Percentiles rank a stretch among this genome's conserved stretches.
Evolutionary conservation across 2,797 vertebrate genomes (phyloP).

Genomic region (Gila robusta): DNA sequence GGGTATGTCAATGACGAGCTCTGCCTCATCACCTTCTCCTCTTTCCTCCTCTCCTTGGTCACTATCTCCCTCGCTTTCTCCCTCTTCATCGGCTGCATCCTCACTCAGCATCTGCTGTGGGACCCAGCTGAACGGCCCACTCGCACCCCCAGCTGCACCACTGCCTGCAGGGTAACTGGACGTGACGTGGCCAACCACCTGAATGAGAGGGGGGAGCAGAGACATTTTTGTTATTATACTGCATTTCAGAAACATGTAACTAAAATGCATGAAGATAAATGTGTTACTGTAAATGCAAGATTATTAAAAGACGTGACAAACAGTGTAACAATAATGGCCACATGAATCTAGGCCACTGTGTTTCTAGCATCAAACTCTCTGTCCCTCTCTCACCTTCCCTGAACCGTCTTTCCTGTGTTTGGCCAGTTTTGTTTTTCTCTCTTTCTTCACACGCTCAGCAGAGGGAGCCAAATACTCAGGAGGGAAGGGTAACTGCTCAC

Average conservation of each 20-base stretch:
- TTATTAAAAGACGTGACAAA: not conserved
- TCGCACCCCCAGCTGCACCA: slow-evolving; percentile 68
- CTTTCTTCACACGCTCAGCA: slow-evolving; percentile 85
- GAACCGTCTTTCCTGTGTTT: slow-evolving; percentile 84
- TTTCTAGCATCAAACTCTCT: slow-evolving; percentile 20
- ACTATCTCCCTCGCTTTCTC: slow-evolving; percentile 83
- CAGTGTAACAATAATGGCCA: not conserved
- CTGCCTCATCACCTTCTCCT: slow-evolving; percentile 89
- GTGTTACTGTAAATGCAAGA: not conserved
- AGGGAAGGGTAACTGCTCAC: slow-evolving; percentile 85
- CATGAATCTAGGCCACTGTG: slow-evolving; percentile 29
- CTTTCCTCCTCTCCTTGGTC: slow-evolving; percentile 84
- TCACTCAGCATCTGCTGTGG: slow-evolving; percentile 93
- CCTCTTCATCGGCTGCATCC: slow-evolving; percentile 85
- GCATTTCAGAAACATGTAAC: not conserved
- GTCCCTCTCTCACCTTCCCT: slow-evolving; percentile 83
- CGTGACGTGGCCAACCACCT: slow-evolving; percentile 79
- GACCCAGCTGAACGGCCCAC: slow-evolving; percentile 86
- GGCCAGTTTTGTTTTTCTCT: slow-evolving; percentile 84
- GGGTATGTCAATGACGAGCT: slow-evolving; percentile 93
- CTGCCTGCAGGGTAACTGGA: slow-evolving; percentile 78
- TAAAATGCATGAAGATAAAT: not conserved
- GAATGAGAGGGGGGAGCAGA: slow-evolving; percentile 3
- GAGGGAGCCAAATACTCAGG: slow-evolving; percentile 86
- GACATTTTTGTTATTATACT: not conserved